A percentile compares a stretch with the other conserved stretches of the same genome.
These are phyloP conservation scores for Lepus europaeus DNA, from an alignment of 2,113 vertebrate genomes.

Conservation along the genomic window DNA sequence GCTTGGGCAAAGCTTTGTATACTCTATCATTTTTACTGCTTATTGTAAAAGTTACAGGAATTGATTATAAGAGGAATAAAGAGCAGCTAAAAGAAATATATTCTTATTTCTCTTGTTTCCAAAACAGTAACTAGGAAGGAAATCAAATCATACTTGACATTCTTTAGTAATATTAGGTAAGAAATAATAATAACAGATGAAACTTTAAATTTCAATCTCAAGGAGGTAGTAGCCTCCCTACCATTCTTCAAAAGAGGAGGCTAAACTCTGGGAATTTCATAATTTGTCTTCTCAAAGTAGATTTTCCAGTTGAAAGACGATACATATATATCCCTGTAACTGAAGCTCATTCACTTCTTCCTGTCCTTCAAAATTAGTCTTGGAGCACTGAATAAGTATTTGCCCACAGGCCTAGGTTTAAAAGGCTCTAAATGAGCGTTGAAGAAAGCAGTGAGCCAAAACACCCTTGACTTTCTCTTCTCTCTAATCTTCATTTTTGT, in stretches of 20 bases:
- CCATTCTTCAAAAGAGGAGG: not conserved
- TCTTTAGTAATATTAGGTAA: slow-evolving; percentile 58
- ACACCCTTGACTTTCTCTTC: not conserved
- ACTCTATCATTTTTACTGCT: slow-evolving; percentile 77
- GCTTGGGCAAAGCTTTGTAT: slow-evolving; percentile 67
- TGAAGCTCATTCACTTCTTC: slow-evolving; percentile 36
- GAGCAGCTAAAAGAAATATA: slow-evolving; percentile 55
- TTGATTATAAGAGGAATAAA: slow-evolving; percentile 71
- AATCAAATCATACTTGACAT: slow-evolving; percentile 73
- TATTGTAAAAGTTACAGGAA: slow-evolving; percentile 74
- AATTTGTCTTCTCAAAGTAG: slow-evolving; percentile 47
- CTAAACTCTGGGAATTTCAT: slow-evolving; percentile 2
- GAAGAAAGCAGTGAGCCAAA: slow-evolving; percentile 17
- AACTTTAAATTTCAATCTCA: slow-evolving; percentile 63
- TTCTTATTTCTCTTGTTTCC: slow-evolving; percentile 64
- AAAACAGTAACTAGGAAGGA: slow-evolving; percentile 65
- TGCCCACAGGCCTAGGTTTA: not conserved
- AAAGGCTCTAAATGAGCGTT: slow-evolving; percentile 20
- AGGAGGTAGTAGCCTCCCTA: slow-evolving; percentile 2
- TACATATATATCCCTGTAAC: not conserved
- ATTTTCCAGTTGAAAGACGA: slow-evolving; percentile 32
- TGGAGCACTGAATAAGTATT: not conserved
- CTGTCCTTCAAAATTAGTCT: slow-evolving; percentile 43
- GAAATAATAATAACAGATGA: slow-evolving; percentile 49
- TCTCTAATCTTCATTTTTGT: slow-evolving; percentile 35